A percentile compares a stretch with the other conserved stretches of the same genome.
phyloP scores from a whole-genome alignment of 1,140 invertebrate genomes.

The Formica exsecta region DNA sequence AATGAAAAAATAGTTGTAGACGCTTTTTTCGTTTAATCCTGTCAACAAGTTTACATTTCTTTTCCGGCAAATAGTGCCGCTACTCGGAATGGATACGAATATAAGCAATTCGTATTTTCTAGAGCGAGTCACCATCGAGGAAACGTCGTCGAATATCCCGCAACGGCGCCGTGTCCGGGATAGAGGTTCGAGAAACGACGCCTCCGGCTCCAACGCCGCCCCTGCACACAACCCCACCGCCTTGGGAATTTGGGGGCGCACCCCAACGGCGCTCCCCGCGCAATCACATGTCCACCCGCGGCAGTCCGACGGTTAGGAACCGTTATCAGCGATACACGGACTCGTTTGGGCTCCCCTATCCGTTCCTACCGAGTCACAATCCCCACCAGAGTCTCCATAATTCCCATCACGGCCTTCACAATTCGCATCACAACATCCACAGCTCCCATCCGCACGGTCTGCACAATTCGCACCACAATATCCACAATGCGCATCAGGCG shows the following conservation, averaged over 20 bases:
- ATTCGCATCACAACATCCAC: conserved; percentile 81
- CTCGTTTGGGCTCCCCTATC: conserved; percentile 79
- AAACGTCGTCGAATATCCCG: conserved; percentile 84
- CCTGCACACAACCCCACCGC: conserved; percentile 77
- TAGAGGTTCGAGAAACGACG: conserved; percentile 81
- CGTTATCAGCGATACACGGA: conserved; percentile 82
- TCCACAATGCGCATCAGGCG: conserved; percentile 81
- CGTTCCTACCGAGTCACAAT: conserved; percentile 80
- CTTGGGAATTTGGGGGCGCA: conserved; percentile 80
- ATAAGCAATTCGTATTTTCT: not conserved
- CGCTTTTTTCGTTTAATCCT: not conserved
- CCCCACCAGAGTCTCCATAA: conserved; percentile 79
- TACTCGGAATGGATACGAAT: not conserved
- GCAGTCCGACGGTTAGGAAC: conserved; percentile 80
- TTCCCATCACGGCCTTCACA: conserved; percentile 77
- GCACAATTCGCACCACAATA: conserved; percentile 74
- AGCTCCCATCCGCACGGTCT: conserved; percentile 75
- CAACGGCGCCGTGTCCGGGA: conserved; percentile 81
- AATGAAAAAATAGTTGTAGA: not conserved
- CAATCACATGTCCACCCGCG: conserved; percentile 81
- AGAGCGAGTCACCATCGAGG: conserved; percentile 84
- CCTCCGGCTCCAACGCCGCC: conserved; percentile 80
- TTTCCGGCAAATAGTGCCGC: not conserved
- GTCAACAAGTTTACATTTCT: not conserved
- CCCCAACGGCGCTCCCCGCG: conserved; percentile 81